Evolutionary conservation across 2,113 vertebrate species (phyloP).

Genomic region (Ondatra zibethicus): DNA sequence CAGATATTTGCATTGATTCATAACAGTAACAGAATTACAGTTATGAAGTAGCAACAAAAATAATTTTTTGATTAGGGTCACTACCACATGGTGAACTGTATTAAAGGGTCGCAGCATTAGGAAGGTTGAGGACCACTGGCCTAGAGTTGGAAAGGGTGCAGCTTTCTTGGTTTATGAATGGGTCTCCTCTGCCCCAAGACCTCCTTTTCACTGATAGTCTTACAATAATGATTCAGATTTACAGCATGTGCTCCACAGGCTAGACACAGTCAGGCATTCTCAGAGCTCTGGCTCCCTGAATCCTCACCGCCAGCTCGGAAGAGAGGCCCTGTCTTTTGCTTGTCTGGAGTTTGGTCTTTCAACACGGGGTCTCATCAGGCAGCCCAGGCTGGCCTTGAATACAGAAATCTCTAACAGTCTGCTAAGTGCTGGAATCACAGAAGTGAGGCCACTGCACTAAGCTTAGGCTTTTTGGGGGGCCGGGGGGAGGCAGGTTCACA

Average conservation of each 20-base stretch:
- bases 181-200: background rate
- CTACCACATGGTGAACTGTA: background rate
- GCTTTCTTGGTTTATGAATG: background rate
- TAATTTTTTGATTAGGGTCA: background rate
- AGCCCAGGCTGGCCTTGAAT: background rate
- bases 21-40: background rate
- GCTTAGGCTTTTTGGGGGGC: too few species aligned
- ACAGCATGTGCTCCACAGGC: background rate
- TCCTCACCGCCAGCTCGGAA: background rate
- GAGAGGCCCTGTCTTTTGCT: background rate
- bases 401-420: background rate
- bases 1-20: background rate
- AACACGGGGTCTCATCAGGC: background rate
- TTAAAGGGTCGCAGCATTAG: background rate
- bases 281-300: conserved; percentile 2
- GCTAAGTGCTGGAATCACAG: background rate
- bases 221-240: conserved; percentile 20
- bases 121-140: background rate
- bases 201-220: conserved; percentile 29
- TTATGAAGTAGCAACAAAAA: background rate
- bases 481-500: too few species aligned
- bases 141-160: background rate
- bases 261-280: background rate
- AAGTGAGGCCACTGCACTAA: background rate
- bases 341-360: background rate